Base-by-base conservation (phyloP, 2,888 invertebrate species). In the Pollenia angustigena region DNA sequence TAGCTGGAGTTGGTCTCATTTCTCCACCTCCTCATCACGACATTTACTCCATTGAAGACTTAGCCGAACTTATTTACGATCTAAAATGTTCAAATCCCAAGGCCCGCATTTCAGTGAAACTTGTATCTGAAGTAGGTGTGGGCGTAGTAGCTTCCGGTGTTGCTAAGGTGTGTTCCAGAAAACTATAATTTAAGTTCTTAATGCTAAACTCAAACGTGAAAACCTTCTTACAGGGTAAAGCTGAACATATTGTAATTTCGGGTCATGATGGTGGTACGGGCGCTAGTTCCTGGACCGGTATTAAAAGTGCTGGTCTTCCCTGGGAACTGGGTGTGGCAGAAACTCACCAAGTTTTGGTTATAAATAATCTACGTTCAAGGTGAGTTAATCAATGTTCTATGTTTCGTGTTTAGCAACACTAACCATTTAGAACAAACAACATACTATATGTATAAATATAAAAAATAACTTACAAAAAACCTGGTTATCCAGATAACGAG, bases 201-300 rank as follows among this genome's bases (percentile, higher is more conserved):
- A 32, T 32, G 32, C 32, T 32, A 4, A 32, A 32, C 32, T 6
- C 32, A 32, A 32, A 32, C 32, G 32, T 32, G 32, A 32, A 32
- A 32, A 32, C 6, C 32, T 16, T 68, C 74, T 87, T 89, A 0
- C 90, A 97, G 97, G 98, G 98, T 68, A 99, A 99, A 94, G 99
- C 99, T 0, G 99, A 99, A 92, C 99, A 99, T 93, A 98, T 99
- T 90, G 98, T 98, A 42, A 99, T 99, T 89, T 99, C 99, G 0
- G 99, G 99, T 0, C 99, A 99, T 94, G 99, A 99, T 94, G 99
- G 99, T 86, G 99, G 99, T 76, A 99, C 99, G 16, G 99, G 99
- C 48, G 99, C 99, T 64, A 98, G 98, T 92, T 98, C 98, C 82
- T 99, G 99, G 99, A 99, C 99, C 0, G 99, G 99, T 89, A 99